Evolutionary conservation across 2,888 invertebrate species (phyloP), one percentile per base, ranked within the genome.

Genomic region (Sipha maydis): DNA sequence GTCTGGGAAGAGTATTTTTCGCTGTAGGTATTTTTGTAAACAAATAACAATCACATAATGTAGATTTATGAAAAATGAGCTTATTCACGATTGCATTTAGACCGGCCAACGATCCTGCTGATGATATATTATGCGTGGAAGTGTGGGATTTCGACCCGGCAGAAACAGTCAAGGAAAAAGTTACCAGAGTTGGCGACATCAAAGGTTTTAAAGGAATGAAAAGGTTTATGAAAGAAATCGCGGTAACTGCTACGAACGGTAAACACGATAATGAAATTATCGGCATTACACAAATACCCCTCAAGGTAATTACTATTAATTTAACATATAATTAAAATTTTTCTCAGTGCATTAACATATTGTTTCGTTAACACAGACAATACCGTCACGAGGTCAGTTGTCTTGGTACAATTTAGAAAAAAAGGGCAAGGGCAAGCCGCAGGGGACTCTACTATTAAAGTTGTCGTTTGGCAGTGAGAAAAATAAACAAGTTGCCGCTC

Each of bases 1-100:
- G 92, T 95, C 28, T 99, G 99, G 99, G 98, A 98, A 92, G 99
- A 99, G 93, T 97, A 97, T 92, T 99, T 99, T 92, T 96, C 97
- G 91, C 94, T 99, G 97, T 97, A 93, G 95, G 96, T 94, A 28
- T 71, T 28, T 71, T 71, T 71, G 4, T 5, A 67, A 67, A 67
- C 11, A 67, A 21, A 67, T n/a, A 25, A 25, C 25, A 17, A 61
- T n/a, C 25, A 67, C 25, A 5, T 25, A 67, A 67, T 34, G 34
- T 4, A 34, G 34, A 83, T 89, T 19, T 75, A 38, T 38, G 69
- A 67, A 5, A 67, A 19, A 76, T 76, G 28, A 34, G 8, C 31
- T 5, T 61, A 25, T 5, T 61, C 25, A 25, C 61, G 61, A 19
- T 19, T 61, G 25, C 21, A 21, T 41, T 67, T 78, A 76, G 96